Evolutionary conservation across 2,888 invertebrate genomes (phyloP), one percentile per base, ranked within the genome.

Genomic region (Crocallis elinguaria): DNA sequence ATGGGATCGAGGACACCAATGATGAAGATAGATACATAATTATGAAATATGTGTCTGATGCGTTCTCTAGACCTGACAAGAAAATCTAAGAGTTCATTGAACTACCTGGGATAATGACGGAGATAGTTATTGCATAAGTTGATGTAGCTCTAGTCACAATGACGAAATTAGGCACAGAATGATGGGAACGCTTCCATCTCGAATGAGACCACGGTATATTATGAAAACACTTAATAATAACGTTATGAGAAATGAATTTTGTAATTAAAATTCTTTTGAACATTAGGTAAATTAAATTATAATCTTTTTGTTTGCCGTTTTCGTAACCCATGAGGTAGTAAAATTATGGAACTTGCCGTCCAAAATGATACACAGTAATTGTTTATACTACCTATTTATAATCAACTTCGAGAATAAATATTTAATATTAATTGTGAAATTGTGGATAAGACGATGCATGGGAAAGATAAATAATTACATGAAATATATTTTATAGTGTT

Each of bases 121-220:
- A 38, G 37, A 48, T 43, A 62, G 51, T 67, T 57, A 57, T 74
- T 71, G 66, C 70, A 56, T 68, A 67, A 75, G 58, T 39, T 42
- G 50, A 64, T 61, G 62, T 49, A 53, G 60, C 59, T 44, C 62
- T 60, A 64, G 51, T 51, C 62, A 75, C 71, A 75, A 75, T 74
- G 71, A 71, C 46, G 69, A 73, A 75, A 75, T 72, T 68, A 67
- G 66, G 45, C 61, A 55, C 41, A 62, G 60, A 69, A 75, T 62
- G 67, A 73, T 79, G 79, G 65, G 79, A 80, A 71, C 62, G 48
- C 39, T 53, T 57, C 44, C 39, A 53, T 14, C 45, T 35, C 12
- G 58, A 60, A 29, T 43, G 44, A 58, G 49, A 57, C 43, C 41
- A 57, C 58, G 35, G 17, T 13, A 45, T 71, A 69, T 73, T 74